Conservation (phyloP, 64 coral and sea anemone species). For the Pocillopora verrucosa region DNA sequence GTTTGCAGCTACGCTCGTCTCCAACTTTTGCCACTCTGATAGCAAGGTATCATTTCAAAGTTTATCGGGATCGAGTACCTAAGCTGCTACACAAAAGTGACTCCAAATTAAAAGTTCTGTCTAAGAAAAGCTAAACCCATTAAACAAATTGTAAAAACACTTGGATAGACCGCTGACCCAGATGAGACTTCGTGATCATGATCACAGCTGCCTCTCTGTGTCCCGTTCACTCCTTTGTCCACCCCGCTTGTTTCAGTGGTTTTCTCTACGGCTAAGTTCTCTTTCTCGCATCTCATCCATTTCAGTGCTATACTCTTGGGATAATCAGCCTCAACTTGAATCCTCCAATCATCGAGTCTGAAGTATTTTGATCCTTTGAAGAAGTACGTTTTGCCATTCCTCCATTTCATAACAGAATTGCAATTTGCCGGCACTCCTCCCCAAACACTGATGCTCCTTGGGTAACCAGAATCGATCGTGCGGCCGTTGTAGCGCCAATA, state of each 20-base stretch:
- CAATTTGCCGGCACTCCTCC: constrained; percentile 50
- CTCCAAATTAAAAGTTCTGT: constrained; percentile 7
- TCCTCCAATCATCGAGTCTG: constrained; percentile 56
- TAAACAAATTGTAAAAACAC: constrained; percentile 14
- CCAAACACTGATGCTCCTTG: constrained; percentile 53
- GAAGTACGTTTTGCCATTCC: constrained; percentile 70
- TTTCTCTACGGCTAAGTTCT: not conserved
- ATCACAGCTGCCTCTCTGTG: not conserved
- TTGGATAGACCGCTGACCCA: not conserved
- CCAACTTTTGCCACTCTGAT: too few species aligned
- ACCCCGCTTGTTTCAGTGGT: not conserved
- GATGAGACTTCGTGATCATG: not conserved
- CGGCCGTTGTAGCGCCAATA: constrained; percentile 73
- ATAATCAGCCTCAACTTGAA: constrained; percentile 32
- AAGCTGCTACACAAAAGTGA: too few species aligned
- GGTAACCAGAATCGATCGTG: constrained; percentile 65
- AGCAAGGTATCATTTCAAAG: too few species aligned
- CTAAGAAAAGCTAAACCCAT: not conserved
- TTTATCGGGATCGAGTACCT: too few species aligned
- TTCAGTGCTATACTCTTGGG: constrained; percentile 38
- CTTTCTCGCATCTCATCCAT: constrained; percentile 51
- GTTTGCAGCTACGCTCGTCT: too few species aligned
- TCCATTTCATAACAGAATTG: constrained; percentile 75
- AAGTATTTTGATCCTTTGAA: constrained; percentile 59
- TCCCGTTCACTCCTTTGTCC: not conserved